Evolutionary conservation across 2,797 vertebrate genomes (phyloP).

Genomic region (Podarcis lilfordi): DNA sequence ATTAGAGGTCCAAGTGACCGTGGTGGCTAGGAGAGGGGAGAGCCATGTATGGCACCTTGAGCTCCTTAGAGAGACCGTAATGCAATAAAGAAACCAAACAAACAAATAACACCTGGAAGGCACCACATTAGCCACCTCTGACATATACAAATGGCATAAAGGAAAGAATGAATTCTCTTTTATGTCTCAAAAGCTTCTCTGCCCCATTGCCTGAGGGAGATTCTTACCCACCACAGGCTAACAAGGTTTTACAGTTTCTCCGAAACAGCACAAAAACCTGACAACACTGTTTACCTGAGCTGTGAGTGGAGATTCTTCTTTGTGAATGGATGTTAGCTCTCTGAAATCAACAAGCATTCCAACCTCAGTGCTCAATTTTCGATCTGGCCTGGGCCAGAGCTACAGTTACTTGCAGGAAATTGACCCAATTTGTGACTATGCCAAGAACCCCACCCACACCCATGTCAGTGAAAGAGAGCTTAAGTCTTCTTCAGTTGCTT

Average conservation of each 20-base stretch:
- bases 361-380: background rate
- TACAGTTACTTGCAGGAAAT: slow-evolving; percentile 1
- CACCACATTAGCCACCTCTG: too few relatives aligned
- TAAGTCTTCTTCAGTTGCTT: background rate
- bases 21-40: too few relatives aligned
- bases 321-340: background rate
- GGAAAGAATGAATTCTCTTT: too few relatives aligned
- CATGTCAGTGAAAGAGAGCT: background rate
- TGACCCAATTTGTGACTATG: background rate
- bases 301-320: too few relatives aligned
- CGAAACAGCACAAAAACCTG: background rate
- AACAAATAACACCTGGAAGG: too few relatives aligned
- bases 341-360: background rate
- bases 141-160: too few relatives aligned
- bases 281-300: background rate
- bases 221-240: background rate
- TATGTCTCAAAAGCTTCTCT: too few relatives aligned
- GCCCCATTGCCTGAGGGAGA: too few relatives aligned
- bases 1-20: too few relatives aligned
- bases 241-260: background rate
- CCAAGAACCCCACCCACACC: background rate
- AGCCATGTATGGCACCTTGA: too few relatives aligned
- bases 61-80: too few relatives aligned
- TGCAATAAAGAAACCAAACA: too few relatives aligned
- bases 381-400: background rate